Conservation (phyloP, 2,113 vertebrate genomes). For the Galeopterus variegatus region DNA sequence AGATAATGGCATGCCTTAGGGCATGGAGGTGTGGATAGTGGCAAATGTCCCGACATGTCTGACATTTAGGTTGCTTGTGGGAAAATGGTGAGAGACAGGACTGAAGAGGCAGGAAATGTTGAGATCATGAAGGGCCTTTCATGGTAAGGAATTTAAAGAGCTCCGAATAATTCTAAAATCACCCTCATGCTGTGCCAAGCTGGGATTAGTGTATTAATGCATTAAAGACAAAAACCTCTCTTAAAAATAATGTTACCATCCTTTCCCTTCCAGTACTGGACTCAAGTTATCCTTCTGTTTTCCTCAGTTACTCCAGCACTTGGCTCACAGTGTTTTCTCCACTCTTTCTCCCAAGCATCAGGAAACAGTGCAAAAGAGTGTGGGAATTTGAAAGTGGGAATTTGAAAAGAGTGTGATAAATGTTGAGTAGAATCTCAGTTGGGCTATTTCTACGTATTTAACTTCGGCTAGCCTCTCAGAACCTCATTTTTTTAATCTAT, state of each 20-base stretch:
- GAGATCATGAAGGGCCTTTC: neutral
- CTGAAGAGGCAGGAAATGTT: neutral
- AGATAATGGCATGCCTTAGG: neutral
- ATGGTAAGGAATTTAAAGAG: neutral
- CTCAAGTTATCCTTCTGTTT: neutral
- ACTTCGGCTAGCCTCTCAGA: neutral
- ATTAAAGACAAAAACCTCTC: neutral
- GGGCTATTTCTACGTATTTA: neutral
- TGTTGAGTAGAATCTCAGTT: neutral
- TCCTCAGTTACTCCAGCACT: neutral
- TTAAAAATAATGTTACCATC: neutral
- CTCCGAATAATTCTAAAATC: neutral
- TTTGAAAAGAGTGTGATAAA: no score
- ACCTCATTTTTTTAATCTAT: neutral
- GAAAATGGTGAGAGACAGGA: neutral
- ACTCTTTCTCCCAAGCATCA: neutral
- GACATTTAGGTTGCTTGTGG: neutral
- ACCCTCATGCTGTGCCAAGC: neutral
- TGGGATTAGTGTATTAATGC: neutral
- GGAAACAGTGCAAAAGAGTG: neutral
- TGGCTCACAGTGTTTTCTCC: neutral
- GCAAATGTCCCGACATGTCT: neutral
- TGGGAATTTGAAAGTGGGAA: neutral
- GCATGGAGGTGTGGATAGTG: no score
- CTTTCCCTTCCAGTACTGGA: neutral